Evolutionary conservation across 2,888 invertebrate species (phyloP), one percentile per base, ranked within the genome.

Genomic region (Apotomis turbidana): DNA sequence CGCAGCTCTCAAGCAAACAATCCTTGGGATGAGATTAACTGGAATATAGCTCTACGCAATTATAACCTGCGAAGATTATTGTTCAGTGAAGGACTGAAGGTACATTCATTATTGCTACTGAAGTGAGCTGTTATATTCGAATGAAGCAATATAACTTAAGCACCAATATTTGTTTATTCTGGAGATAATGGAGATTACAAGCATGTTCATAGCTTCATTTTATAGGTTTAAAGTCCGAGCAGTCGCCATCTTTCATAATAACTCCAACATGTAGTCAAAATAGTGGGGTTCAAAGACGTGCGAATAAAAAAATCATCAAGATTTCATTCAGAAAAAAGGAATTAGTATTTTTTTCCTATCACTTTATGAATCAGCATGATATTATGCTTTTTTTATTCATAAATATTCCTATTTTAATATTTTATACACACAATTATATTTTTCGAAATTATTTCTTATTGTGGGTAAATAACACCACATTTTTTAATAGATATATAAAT

Each of bases 11-110:
- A 27, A 41, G 54, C 70, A 76, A 76, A 74, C 76, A 77, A 77
- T 75, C 79, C 78, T 79, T 79, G 78, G 74, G 77, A 74, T 52
- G 62, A 55, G 5, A 41, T 41, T 41, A 68, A 64, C 52, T 57
- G 68, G 57, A 58, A 72, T 44, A 62, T 52, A 38, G 46, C 57
- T 61, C 68, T 44, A 51, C 71, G 44, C 68, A 52, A 58, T 71
- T 66, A 60, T 51, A 71, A 62, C 27, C 44, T 62, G 15, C n/a
- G n/a, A 27, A 62, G 36, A 46, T n/a, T 60, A 60, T 68, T 68
- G 71, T 62, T 41, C 61, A 63, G 38, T 8, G 6, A 9, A 8
- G 12, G 13, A 63, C 15, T 8, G 6, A 9, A 8, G 12, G 13
- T 49, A 38, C n/a, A 49, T 60, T 5, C 5, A n/a, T 36, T 63